Conservation (phyloP, 2,113 vertebrate species). For the Polyodon spathula region DNA sequence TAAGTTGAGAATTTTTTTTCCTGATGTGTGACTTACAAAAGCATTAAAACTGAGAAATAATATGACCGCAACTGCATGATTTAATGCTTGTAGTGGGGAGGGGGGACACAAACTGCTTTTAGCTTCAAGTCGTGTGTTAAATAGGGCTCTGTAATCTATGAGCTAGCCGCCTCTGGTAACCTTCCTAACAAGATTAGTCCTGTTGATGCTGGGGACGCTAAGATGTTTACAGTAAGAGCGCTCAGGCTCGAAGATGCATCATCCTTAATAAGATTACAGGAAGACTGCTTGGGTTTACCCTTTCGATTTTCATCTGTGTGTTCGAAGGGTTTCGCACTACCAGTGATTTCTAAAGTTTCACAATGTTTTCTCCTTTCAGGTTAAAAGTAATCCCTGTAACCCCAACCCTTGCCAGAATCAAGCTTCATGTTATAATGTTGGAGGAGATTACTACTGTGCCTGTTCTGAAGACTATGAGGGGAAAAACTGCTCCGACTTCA, state of each 20-base stretch:
- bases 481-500: conserved; percentile 81
- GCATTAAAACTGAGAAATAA: conserved; percentile 6
- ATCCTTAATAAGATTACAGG: conserved; percentile 9
- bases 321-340: no score
- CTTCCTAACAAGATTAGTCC: no score
- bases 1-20: conserved; percentile 27
- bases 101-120: no score
- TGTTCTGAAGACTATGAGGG: conserved; percentile 80
- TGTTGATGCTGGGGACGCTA: neutral
- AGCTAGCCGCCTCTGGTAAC: neutral
- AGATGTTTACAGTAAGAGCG: conserved; percentile 9
- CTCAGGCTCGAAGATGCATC: neutral
- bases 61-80: neutral
- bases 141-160: neutral
- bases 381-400: conserved; percentile 69
- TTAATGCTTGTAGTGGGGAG: no score
- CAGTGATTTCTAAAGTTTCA: conserved; percentile 16
- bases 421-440: conserved; percentile 69
- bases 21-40: conserved; percentile 15
- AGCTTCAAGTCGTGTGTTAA: neutral
- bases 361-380: conserved; percentile 39
- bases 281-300: neutral
- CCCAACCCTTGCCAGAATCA: conserved; percentile 81
- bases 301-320: conserved; percentile 16
- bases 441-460: conserved; percentile 78